Base-by-base conservation (phyloP, 2,888 invertebrate genomes). In the Rhagonycha lutea region DNA sequence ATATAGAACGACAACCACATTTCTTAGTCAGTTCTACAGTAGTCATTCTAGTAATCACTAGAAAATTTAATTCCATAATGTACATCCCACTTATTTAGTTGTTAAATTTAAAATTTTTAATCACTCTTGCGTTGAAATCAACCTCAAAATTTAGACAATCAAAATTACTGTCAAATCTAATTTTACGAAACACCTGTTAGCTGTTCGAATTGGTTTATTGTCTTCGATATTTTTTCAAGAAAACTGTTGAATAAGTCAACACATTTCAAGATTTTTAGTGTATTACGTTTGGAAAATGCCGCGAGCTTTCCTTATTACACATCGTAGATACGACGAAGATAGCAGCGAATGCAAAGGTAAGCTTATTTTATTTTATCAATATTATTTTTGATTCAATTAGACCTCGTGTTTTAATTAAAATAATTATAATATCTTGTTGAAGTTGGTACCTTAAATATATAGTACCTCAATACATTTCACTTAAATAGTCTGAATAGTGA, bases 251-350 rank as follows among this genome's bases (percentile, higher is more conserved):
- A 61, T 32, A 28, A 60, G 61, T 68, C 68, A 14, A 14, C 26
- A 72, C 60, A 32, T 26, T 61, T 60, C 3, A 26, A 32, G 29
- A 18, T 72, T 65, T 23, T 23, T 24, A 65, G 63, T 65, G 63
- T 7, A n/a, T 26, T 24, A 65, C 23, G n/a, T 65, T 65, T 65
- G 63, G 63, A 65, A 65, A 65, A 92, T 92, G 92, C 92, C 92
- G 81, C 88, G 92, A 83, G 91, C 92, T 78, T 92, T 92, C 84
- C 89, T 92, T 70, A 90, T 92, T 83, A 91, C 91, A 14, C 91
- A 91, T 85, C 89, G 91, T 61, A 88, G 92, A 73, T 92, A 92
- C 87, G 88, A 88, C 82, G 82, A 80, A 23, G 86, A 86, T 72
- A 87, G 86, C 70, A 85, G 85, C 80, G 87, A 86, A 65, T 84